Conservation (phyloP, 2,113 vertebrate genomes). For the Leptocoma aspasia region DNA sequence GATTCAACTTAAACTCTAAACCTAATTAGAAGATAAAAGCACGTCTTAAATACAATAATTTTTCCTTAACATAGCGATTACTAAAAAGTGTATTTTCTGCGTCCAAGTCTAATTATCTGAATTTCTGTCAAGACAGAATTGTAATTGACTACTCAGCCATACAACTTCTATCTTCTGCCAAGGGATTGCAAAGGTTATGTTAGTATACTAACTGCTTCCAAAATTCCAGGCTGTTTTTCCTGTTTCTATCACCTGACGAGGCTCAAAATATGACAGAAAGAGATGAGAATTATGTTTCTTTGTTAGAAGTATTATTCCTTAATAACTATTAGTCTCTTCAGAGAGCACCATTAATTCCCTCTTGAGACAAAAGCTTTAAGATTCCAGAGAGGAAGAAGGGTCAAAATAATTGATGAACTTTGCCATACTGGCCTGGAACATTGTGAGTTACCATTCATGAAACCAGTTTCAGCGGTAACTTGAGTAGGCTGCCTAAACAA, state of each 20-base stretch:
- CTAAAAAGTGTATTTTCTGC: background rate
- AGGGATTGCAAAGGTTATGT: background rate
- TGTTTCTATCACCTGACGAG: background rate
- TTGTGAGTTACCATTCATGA: background rate
- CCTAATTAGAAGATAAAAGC: background rate
- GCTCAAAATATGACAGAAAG: background rate
- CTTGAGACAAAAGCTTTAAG: background rate
- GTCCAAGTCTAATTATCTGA: background rate
- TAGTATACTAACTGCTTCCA: background rate
- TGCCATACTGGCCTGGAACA: background rate
- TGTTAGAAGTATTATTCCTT: background rate
- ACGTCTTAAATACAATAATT: background rate
- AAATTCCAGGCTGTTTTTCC: background rate
- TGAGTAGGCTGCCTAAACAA: background rate
- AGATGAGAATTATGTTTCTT: background rate
- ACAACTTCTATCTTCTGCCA: background rate
- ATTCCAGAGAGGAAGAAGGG: background rate
- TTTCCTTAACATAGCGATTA: background rate
- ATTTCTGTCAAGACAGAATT: background rate
- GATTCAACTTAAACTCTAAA: background rate
- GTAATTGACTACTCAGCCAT: background rate
- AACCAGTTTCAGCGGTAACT: background rate
- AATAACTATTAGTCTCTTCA: background rate
- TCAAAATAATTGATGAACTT: background rate
- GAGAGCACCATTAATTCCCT: background rate